These are phyloP conservation scores for Aphidius gifuensis DNA, from an alignment of 1,140 invertebrate species.

Conservation along the genomic window DNA sequence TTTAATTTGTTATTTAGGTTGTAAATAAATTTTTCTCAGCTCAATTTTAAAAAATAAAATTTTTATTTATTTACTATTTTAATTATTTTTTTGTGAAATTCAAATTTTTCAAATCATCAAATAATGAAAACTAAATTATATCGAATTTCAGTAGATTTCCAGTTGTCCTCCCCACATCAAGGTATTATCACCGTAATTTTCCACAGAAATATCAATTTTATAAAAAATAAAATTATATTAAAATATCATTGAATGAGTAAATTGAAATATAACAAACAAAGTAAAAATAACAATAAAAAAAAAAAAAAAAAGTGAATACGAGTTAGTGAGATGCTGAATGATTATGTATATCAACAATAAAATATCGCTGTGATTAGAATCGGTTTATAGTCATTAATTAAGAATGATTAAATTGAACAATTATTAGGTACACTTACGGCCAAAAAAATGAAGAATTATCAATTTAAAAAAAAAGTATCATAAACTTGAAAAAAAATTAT, in stretches of 20 bases:
- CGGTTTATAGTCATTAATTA: constrained; percentile 52
- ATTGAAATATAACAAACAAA: constrained; percentile 2
- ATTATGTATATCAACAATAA: constrained; percentile 58
- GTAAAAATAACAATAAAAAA: constrained; percentile 23
- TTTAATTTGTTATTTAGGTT: no score
- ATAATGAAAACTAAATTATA: no score
- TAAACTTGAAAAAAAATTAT: neutral
- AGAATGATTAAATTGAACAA: constrained; percentile 35
- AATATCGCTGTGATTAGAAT: constrained; percentile 58
- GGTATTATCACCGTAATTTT: no score
- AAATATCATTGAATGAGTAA: neutral
- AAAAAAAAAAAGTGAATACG: constrained; percentile 32
- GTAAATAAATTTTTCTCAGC: no score
- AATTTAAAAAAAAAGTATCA: constrained; percentile 20
- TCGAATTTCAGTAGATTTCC: no score
- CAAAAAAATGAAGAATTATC: constrained; percentile 27
- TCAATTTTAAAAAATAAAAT: no score
- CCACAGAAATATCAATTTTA: no score
- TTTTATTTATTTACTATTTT: no score
- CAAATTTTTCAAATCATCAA: no score
- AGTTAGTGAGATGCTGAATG: constrained; percentile 53
- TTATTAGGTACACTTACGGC: constrained; percentile 35
- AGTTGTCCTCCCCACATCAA: no score
- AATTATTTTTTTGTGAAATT: no score
- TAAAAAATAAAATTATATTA: no score